Percentiles rank a stretch among this genome's conserved stretches.
phyloP scores from a whole-genome alignment of 2,113 vertebrate species.

The Chlamydotis undulata region DNA sequence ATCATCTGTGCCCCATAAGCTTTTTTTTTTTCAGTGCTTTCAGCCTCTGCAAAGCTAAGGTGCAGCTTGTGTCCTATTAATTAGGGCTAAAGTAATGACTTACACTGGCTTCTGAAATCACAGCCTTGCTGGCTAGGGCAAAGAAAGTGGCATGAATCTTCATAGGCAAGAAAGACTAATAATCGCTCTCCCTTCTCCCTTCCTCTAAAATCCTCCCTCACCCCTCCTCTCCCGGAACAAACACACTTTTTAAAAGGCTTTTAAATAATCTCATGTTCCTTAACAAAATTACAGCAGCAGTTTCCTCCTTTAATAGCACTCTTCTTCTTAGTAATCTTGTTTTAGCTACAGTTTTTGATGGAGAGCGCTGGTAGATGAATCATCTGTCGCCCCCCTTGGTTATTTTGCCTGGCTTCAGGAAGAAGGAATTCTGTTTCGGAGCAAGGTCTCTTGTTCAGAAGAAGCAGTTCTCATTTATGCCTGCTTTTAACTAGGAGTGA shows the following conservation, averaged over 20 bases:
- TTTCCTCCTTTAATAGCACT: slow-evolving; percentile 67
- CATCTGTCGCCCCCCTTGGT: slow-evolving; percentile 10
- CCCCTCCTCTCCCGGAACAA: slow-evolving; percentile 37
- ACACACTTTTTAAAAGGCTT: slow-evolving; percentile 55
- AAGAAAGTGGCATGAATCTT: slow-evolving; percentile 30
- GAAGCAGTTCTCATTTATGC: slow-evolving; percentile 2
- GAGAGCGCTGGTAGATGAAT: slow-evolving; percentile 28
- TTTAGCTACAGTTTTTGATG: slow-evolving; percentile 59
- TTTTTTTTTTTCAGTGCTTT: neutral
- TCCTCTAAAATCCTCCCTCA: slow-evolving; percentile 40
- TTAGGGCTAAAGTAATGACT: slow-evolving; percentile 11
- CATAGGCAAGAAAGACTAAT: slow-evolving; percentile 30
- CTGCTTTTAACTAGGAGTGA: slow-evolving; percentile 56
- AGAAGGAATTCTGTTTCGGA: slow-evolving; percentile 13
- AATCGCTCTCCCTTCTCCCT: neutral
- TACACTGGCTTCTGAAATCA: neutral
- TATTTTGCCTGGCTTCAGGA: slow-evolving; percentile 42
- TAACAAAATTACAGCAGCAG: slow-evolving; percentile 61
- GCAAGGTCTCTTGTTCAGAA: neutral
- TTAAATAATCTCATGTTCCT: slow-evolving; percentile 63
- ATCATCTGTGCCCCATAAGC: neutral
- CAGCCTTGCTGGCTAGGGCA: neutral
- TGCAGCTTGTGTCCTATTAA: neutral
- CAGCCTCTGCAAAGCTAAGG: neutral
- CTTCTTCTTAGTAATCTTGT: slow-evolving; percentile 62